A percentile compares a stretch with the other conserved stretches of the same genome.
Conservation (phyloP, 2,113 vertebrate genomes). For the Oreocharis arfaki region DNA sequence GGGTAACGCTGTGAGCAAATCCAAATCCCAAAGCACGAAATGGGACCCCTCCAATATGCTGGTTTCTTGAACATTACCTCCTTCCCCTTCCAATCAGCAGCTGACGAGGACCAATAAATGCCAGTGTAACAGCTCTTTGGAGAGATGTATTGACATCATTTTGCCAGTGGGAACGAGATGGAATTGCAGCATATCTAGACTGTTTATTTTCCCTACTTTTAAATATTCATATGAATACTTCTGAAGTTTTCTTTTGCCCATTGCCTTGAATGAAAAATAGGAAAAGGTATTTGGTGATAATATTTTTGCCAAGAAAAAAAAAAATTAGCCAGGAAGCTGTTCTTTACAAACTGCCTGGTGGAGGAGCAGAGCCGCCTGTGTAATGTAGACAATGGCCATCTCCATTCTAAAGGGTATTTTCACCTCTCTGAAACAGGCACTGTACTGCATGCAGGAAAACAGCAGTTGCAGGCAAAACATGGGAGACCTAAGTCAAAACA, state of each 20-base stretch:
- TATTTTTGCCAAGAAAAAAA: neutral
- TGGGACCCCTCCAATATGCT: neutral
- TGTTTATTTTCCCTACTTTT: constrained; percentile 41
- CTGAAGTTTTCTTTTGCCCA: neutral
- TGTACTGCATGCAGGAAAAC: neutral
- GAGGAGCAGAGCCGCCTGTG: neutral
- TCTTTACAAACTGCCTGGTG: neutral
- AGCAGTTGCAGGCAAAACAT: neutral
- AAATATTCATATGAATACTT: constrained; percentile 47
- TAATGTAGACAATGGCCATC: neutral
- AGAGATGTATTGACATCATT: constrained; percentile 35
- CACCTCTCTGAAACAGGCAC: neutral
- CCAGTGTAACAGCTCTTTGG: constrained; percentile 14
- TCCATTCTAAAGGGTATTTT: neutral
- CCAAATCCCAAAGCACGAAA: neutral
- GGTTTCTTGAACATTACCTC: neutral
- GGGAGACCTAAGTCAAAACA: neutral
- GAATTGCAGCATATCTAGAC: constrained; percentile 24
- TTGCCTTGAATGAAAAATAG: neutral
- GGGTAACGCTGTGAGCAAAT: neutral
- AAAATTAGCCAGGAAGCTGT: neutral
- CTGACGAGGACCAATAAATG: constrained; percentile 19
- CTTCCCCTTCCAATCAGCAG: constrained; percentile 10
- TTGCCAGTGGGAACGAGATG: constrained; percentile 18
- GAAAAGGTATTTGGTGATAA: neutral